phyloP scores from a whole-genome alignment of 2,113 vertebrate species.

The Candoia aspera region DNA sequence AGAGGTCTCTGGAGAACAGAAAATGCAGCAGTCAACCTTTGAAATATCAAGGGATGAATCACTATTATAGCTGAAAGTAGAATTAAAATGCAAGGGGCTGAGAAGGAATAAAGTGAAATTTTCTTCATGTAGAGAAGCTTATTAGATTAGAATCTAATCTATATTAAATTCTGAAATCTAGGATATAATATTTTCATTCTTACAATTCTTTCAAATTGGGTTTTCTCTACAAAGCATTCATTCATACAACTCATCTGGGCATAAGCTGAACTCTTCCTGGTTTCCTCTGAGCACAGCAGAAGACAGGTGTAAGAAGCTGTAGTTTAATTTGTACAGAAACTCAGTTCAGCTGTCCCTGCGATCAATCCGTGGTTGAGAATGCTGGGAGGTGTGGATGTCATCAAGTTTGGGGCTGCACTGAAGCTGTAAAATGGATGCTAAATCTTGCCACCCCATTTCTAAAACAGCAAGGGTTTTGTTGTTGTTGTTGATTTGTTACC shows the following conservation, averaged over 20 bases:
- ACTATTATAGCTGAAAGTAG: constrained; percentile 14
- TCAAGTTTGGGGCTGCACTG: too few species aligned
- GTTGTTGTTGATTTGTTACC: too few species aligned
- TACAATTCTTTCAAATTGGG: background rate
- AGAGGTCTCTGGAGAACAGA: constrained; percentile 12
- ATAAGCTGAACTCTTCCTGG: background rate
- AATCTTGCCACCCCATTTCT: too few species aligned
- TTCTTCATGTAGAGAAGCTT: background rate
- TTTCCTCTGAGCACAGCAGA: too few species aligned
- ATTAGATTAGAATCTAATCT: background rate
- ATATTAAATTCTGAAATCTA: background rate
- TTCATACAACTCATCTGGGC: background rate
- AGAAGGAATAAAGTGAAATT: constrained; percentile 41
- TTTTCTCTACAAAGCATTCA: background rate
- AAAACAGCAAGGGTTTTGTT: too few species aligned
- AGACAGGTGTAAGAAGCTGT: background rate
- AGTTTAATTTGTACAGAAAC: background rate
- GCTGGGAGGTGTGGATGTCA: too few species aligned
- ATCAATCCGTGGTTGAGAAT: too few species aligned
- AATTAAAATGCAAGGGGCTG: constrained; percentile 20
- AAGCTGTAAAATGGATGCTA: too few species aligned
- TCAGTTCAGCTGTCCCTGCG: too few species aligned
- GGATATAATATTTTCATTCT: background rate
- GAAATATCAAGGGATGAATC: constrained; percentile 35
- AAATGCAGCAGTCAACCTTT: background rate